A percentile compares a stretch with the other conserved stretches of the same genome.
phyloP scores from a whole-genome alignment of 2,888 invertebrate genomes.

The Cheilosia soror region DNA sequence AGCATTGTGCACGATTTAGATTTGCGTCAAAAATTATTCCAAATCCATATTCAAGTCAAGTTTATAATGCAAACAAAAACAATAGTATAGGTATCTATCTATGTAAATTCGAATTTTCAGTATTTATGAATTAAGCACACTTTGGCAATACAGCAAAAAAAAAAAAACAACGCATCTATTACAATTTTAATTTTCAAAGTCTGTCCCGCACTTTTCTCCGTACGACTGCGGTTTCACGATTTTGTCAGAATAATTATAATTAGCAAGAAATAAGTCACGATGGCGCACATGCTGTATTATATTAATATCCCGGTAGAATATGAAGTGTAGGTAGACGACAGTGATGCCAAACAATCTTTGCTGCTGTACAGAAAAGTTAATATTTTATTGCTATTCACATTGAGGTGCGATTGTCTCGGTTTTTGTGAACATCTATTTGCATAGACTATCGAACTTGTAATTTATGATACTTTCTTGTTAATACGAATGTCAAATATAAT shows the following conservation, averaged over 20 bases:
- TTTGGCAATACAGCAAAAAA: not conserved
- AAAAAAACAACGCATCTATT: not conserved
- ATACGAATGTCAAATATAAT: conserved; percentile 23
- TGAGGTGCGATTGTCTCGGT: not conserved
- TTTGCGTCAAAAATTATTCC: not conserved
- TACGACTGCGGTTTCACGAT: conserved; percentile 10
- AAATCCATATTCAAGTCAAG: not conserved
- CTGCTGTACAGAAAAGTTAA: not conserved
- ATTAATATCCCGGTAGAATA: not conserved
- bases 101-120: conserved; percentile 10
- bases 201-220: not conserved
- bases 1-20: not conserved
- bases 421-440: not conserved
- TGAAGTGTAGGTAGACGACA: not conserved
- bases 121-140: conserved; percentile 1
- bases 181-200: not conserved
- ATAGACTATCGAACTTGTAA: not conserved
- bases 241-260: conserved; percentile 24
- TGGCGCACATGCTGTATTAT: conserved; percentile 7
- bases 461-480: conserved; percentile 19
- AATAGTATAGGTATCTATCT: not conserved
- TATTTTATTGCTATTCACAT: not conserved
- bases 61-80: too few relatives aligned
- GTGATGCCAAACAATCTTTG: not conserved
- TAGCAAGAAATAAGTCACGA: conserved; percentile 36